Evolutionary conservation across 2,113 vertebrate species (phyloP).

Genomic region (human): DNA sequence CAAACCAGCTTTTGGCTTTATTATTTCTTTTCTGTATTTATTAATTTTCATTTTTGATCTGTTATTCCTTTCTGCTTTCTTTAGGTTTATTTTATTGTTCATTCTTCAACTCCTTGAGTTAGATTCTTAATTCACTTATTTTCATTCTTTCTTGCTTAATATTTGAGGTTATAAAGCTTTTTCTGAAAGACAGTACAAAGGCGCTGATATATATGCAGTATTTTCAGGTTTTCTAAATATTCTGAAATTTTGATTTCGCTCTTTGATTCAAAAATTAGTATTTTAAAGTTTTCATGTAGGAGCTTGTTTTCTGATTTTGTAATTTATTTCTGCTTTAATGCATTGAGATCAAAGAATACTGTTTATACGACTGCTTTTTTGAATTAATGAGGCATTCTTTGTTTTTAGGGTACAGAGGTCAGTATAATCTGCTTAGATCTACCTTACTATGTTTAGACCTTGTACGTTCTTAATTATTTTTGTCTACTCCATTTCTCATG

Average conservation of each 20-base stretch:
- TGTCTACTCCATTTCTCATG: neutral
- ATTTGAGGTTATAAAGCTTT: neutral
- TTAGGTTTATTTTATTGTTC: neutral
- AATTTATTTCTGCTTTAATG: neutral
- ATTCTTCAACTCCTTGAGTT: conserved; percentile 8
- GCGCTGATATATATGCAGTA: neutral
- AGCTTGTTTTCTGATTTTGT: neutral
- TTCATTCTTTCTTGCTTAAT: conserved; percentile 24
- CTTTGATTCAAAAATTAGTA: conserved; percentile 30
- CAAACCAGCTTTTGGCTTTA: neutral
- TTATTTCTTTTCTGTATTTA: neutral
- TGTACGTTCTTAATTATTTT: neutral
- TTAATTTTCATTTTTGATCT: conserved; percentile 21
- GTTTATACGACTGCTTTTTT: neutral
- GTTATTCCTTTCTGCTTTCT: neutral
- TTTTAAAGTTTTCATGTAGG: neutral
- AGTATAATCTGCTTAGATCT: neutral
- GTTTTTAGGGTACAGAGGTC: neutral
- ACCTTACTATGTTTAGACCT: neutral
- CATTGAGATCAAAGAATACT: conserved; percentile 1
- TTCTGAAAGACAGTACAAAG: neutral
- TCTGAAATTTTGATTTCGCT: neutral
- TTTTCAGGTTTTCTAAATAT: conserved; percentile 21
- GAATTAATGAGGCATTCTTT: neutral
- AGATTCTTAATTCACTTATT: conserved; percentile 30